A percentile compares a stretch with the other conserved stretches of the same genome.
phyloP scores from a whole-genome alignment of 2,797 vertebrate genomes.

The Sebastes reedi region DNA sequence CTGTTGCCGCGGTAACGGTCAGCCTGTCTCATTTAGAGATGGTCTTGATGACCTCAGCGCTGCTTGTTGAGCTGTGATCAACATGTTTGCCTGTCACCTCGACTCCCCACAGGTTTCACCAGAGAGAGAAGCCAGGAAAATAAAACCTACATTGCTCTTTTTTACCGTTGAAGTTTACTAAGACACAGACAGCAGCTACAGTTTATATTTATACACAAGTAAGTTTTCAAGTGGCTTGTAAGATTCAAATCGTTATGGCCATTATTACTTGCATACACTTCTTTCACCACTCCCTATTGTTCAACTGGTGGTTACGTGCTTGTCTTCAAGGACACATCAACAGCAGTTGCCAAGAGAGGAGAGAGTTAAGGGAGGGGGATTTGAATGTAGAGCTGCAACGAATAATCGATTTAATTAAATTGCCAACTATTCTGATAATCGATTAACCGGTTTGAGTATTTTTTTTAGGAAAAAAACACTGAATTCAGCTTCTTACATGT shows the following conservation, averaged over 20 bases:
- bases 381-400: background rate
- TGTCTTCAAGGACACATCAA: background rate
- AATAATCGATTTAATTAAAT: accelerated
- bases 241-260: background rate
- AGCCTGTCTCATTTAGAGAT: constrained; percentile 54
- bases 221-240: background rate
- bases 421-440: too few relatives aligned
- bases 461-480: accelerated
- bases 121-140: background rate
- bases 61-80: constrained; percentile 65
- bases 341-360: background rate
- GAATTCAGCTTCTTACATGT: too few relatives aligned
- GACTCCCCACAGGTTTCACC: constrained; percentile 37
- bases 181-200: background rate
- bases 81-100: constrained; percentile 47
- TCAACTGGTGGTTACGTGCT: background rate
- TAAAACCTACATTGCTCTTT: background rate
- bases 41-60: constrained; percentile 58
- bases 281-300: background rate
- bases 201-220: background rate
- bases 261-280: background rate
- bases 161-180: background rate
- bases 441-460: too few relatives aligned
- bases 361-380: background rate
- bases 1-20: constrained; percentile 74